phyloP scores from a whole-genome alignment of 2,888 invertebrate genomes.

The Luffia ferchaultella region DNA sequence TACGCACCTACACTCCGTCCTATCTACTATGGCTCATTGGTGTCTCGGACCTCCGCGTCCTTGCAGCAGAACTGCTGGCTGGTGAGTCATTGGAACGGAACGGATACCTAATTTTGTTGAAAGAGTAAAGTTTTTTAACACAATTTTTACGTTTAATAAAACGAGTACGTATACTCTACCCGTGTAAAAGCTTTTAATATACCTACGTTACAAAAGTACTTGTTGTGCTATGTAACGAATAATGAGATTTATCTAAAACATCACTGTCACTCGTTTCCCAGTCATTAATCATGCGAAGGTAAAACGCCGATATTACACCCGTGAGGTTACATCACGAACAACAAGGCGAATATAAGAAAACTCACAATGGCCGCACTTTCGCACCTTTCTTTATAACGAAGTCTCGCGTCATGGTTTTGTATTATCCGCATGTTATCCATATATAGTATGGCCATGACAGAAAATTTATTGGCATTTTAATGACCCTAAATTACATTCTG shows the following conservation, averaged over 20 bases:
- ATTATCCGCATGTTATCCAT: background rate
- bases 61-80: too few relatives aligned
- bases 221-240: background rate
- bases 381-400: background rate
- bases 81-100: too few relatives aligned
- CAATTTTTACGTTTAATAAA: too few relatives aligned
- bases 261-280: background rate
- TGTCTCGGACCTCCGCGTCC: too few relatives aligned
- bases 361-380: background rate
- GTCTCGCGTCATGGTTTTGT: background rate
- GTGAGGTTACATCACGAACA: background rate
- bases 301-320: background rate
- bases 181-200: too few relatives aligned
- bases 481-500: too few relatives aligned
- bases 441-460: background rate
- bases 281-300: background rate
- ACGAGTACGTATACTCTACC: too few relatives aligned
- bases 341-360: background rate
- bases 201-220: background rate
- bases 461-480: background rate
- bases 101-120: too few relatives aligned
- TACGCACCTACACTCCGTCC: too few relatives aligned
- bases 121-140: too few relatives aligned
- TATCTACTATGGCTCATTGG: too few relatives aligned
- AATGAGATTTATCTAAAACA: background rate